Percentiles rank a stretch among this genome's conserved stretches.
These are phyloP conservation scores for Gallinago solitaria DNA, from an alignment of 2,797 vertebrate genomes.

Conservation along the genomic window DNA sequence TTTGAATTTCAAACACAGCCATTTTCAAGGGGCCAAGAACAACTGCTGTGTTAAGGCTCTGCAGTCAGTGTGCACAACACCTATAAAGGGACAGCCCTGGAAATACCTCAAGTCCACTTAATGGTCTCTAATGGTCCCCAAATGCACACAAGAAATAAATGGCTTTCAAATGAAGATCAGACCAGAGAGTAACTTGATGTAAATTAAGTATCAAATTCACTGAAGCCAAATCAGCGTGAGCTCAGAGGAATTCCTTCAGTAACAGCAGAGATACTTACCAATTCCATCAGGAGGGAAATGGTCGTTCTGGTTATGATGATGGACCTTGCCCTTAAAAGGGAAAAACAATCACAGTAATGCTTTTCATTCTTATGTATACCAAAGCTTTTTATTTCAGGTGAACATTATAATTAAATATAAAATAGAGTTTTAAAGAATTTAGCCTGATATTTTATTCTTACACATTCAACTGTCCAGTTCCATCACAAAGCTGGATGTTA, in stretches of 20 bases:
- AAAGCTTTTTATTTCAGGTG: not conserved
- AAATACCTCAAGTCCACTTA: not conserved
- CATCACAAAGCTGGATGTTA: not conserved
- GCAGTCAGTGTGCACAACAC: not conserved
- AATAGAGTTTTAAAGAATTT: not conserved
- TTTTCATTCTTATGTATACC: not conserved
- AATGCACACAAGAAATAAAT: not conserved
- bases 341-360: constrained; percentile 8
- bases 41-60: not conserved
- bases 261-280: constrained; percentile 80
- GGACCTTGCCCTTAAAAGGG: constrained; percentile 86
- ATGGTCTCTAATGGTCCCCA: not conserved
- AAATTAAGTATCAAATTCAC: not conserved
- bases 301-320: constrained; percentile 89
- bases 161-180: not conserved
- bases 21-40: not conserved
- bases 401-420: not conserved
- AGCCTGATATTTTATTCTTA: not conserved
- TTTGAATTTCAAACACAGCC: not conserved
- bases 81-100: not conserved
- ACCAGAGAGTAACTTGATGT: not conserved
- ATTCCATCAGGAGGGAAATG: constrained; percentile 94
- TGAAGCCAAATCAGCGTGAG: not conserved
- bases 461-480: not conserved
- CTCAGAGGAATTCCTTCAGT: not conserved